Conservation (phyloP, 2,113 vertebrate species). For the Ornithorhynchus anatinus region DNA sequence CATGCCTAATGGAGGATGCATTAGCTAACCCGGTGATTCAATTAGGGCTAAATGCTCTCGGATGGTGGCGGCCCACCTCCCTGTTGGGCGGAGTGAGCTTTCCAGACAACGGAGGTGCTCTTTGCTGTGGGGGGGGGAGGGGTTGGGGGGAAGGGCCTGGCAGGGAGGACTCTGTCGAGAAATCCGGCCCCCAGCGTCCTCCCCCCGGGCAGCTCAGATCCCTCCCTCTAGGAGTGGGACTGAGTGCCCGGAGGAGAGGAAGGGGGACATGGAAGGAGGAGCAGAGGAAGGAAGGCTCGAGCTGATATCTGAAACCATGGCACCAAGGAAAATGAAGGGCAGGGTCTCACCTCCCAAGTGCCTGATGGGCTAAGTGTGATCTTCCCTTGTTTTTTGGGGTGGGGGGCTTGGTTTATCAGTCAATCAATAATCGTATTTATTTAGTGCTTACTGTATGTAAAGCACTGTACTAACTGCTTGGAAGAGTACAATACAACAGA, state of each 20-base stretch:
- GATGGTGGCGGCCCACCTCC: conserved; percentile 66
- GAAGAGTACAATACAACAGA: too few relatives aligned
- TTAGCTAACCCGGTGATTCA: conserved; percentile 83
- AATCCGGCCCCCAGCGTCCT: background rate
- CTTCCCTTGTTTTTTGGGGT: background rate
- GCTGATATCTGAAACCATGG: background rate
- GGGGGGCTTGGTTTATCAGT: too few relatives aligned
- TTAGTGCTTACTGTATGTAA: too few relatives aligned
- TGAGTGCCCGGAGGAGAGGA: background rate
- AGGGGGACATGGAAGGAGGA: too few relatives aligned
- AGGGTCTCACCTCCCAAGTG: background rate
- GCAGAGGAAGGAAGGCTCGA: background rate
- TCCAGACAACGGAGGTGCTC: conserved; percentile 67
- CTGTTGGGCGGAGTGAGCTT: conserved; percentile 70
- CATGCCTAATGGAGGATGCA: conserved; percentile 78
- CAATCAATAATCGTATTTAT: too few relatives aligned
- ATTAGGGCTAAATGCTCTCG: conserved; percentile 76
- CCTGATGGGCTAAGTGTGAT: background rate
- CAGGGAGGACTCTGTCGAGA: conserved; percentile 35
- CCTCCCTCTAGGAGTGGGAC: background rate
- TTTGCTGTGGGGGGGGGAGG: conserved; percentile 16
- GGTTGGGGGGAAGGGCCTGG: conserved; percentile 27
- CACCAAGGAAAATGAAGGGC: background rate
- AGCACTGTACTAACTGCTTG: too few relatives aligned
- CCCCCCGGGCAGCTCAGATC: background rate